Base-by-base conservation (phyloP, 1,140 invertebrate genomes). In the Camponotus vicinus region DNA sequence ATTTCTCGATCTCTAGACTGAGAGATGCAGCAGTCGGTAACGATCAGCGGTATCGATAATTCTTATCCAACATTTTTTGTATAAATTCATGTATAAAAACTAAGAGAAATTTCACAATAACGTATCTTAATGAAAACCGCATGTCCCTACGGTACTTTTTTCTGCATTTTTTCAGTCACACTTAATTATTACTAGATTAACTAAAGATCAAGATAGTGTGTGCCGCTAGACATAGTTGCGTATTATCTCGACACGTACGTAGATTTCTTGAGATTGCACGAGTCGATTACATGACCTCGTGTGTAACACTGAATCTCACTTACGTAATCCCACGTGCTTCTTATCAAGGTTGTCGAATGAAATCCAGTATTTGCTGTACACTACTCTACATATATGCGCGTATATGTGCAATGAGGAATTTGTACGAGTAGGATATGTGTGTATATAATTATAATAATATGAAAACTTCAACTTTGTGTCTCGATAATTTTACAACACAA, bases 251-350 rank as follows among this genome's bases (percentile, higher is more conserved):
- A 61, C 18, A 15, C 18, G 0, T 83, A 71, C 2, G 34, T 34
- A 7, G 32, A 45, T 55, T 21, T 3, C 5, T 18, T 13, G 42
- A 45, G 11, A 11, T 61, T 15, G 40, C 69, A 61, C 37, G 79
- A 45, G 37, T 2, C 11, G 79, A 61, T 37, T 83, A 63, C 40
- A 61, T 49, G 69, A 70, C 13, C 34, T 66, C 52, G 18, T 71
- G 37, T 42, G 27, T 82, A 57, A 73, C 34, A 7, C 15, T 52
- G 32, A 88, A 63, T 49, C 11, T 52, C 32, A 11, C 49, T 90
- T 90, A 80, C 45, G 59, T 85, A 90, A 90, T 82, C 61, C 76
- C 86, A 85, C 86, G 66, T 90, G 88, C 55, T 88, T 61, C 34
- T 69, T 88, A 42, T 82, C 80, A 85, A 88, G 88, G 86, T 86